These are phyloP conservation scores for Paracyclopina nana DNA, from an alignment of 1,140 invertebrate species.

Conservation along the genomic window DNA sequence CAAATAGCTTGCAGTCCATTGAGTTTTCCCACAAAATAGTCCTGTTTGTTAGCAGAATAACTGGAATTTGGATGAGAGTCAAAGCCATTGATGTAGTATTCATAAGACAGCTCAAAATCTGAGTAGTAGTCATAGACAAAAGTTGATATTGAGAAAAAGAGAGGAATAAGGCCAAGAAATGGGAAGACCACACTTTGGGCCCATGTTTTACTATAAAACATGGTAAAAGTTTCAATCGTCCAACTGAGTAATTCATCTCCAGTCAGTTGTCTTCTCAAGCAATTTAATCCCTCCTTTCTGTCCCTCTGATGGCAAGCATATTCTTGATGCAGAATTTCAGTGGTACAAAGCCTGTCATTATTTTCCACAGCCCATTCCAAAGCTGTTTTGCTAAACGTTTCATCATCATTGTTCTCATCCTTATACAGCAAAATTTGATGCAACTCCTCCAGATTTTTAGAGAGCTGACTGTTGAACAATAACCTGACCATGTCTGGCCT, in stretches of 20 bases:
- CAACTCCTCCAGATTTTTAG: background rate
- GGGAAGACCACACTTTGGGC: slow-evolving; percentile 4
- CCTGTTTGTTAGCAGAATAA: background rate
- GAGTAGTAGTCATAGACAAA: slow-evolving; percentile 13
- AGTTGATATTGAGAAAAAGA: slow-evolving; percentile 7
- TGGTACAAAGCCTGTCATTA: slow-evolving; percentile 8
- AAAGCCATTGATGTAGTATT: no score
- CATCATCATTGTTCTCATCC: slow-evolving; percentile 1
- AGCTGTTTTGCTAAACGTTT: slow-evolving; percentile 10
- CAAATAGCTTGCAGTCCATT: no score
- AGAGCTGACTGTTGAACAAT: background rate
- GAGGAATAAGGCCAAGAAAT: background rate
- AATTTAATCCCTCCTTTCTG: slow-evolving; percentile 2
- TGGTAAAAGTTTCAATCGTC: slow-evolving; percentile 13
- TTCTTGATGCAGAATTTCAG: slow-evolving; percentile 12
- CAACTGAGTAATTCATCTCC: slow-evolving; percentile 9
- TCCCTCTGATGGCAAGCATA: slow-evolving; percentile 3
- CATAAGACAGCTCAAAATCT: background rate
- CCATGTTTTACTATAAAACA: slow-evolving; percentile 7
- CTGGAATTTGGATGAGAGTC: no score
- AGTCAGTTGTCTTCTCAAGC: slow-evolving; percentile 4
- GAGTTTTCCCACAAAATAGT: background rate
- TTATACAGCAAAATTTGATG: slow-evolving; percentile 5
- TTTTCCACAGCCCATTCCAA: slow-evolving; percentile 13
- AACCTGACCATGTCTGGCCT: background rate